These are phyloP conservation scores for Chymomyza amoena DNA, from an alignment of 2,888 invertebrate genomes.

Conservation along the genomic window DNA sequence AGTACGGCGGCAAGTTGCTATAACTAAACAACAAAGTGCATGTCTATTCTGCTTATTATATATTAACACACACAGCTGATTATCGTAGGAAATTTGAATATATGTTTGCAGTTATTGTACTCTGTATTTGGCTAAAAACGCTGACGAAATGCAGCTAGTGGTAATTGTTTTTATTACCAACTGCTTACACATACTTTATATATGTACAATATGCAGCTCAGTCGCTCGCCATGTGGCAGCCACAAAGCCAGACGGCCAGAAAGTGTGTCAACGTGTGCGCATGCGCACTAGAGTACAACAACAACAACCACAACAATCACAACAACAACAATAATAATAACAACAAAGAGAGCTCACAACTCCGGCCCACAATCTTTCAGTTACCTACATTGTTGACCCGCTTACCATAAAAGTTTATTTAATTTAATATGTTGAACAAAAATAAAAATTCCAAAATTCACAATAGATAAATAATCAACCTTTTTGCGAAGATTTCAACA, in stretches of 20 bases:
- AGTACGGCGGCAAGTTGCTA: neutral
- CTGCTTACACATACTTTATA: constrained; percentile 11
- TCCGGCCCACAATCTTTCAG: neutral
- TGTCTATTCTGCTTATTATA: neutral
- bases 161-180: constrained; percentile 70
- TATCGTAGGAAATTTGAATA: neutral
- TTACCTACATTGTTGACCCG: constrained; percentile 32
- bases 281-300: constrained; percentile 52
- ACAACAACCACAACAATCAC: constrained; percentile 9
- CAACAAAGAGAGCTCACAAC: neutral
- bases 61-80: neutral
- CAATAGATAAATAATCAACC: neutral
- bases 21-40: neutral
- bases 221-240: constrained; percentile 13
- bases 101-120: neutral
- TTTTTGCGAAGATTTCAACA: neutral
- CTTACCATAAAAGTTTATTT: constrained; percentile 55
- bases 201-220: constrained; percentile 5
- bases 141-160: constrained; percentile 37
- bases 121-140: neutral
- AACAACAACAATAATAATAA: constrained; percentile 2
- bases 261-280: constrained; percentile 65
- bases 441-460: neutral
- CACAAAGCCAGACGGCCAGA: constrained; percentile 44
- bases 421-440: constrained; percentile 1